Percentiles rank a stretch among this genome's conserved stretches.
phyloP scores from a whole-genome alignment of 2,797 vertebrate species.

The Neopelma chrysocephalum region DNA sequence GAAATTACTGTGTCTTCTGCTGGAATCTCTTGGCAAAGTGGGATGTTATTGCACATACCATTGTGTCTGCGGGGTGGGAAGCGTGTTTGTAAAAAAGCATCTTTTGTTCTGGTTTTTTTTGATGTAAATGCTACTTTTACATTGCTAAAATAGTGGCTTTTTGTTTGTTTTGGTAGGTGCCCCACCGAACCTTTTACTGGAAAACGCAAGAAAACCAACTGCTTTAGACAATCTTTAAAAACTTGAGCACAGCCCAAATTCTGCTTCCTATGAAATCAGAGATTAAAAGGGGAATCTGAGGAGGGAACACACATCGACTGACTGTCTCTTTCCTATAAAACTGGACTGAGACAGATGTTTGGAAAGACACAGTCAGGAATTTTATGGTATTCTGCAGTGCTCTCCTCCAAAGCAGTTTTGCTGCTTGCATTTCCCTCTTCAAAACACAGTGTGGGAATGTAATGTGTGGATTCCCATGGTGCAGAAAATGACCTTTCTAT shows the following conservation, averaged over 20 bases:
- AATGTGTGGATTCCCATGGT: not conserved
- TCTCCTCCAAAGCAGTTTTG: not conserved
- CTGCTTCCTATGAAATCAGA: not conserved
- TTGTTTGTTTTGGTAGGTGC: not conserved
- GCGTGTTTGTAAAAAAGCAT: slow-evolving; percentile 1
- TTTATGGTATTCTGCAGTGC: not conserved
- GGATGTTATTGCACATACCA: not conserved
- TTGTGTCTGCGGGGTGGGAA: not conserved
- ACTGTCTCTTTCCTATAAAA: not conserved
- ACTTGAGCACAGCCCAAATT: not conserved
- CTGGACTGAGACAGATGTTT: not conserved
- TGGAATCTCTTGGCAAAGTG: slow-evolving; percentile 15
- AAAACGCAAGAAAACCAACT: not conserved
- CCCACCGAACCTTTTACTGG: not conserved
- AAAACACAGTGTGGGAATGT: not conserved
- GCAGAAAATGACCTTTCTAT: not conserved
- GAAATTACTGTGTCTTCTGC: slow-evolving; percentile 52
- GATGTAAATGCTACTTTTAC: not conserved
- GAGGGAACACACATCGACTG: not conserved
- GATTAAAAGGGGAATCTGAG: not conserved
- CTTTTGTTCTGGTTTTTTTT: not conserved
- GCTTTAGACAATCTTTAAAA: not conserved
- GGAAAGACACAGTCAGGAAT: not conserved
- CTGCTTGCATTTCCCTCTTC: not conserved
- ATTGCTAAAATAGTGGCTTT: not conserved